phyloP scores from a whole-genome alignment of 2,888 invertebrate species.

The Brachypterus glaber region DNA sequence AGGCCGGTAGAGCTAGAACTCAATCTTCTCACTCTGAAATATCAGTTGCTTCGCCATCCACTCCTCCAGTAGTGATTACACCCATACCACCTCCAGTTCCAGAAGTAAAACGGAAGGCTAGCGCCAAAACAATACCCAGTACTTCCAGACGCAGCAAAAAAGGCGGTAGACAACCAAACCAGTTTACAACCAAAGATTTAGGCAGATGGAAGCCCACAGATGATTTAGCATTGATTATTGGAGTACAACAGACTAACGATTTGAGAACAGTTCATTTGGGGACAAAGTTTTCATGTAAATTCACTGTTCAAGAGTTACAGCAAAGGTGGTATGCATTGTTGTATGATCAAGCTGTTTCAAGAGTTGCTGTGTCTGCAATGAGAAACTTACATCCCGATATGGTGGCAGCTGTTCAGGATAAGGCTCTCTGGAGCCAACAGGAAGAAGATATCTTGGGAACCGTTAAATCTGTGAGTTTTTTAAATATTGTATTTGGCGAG shows the following conservation, averaged over 20 bases:
- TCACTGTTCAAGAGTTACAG: slow-evolving; percentile 86
- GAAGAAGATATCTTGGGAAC: slow-evolving; percentile 82
- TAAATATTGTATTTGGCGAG: too few species aligned
- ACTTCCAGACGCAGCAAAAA: slow-evolving; percentile 43
- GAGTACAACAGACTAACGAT: slow-evolving; percentile 83
- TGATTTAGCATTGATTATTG: slow-evolving; percentile 87
- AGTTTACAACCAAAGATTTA: slow-evolving; percentile 69
- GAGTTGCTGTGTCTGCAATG: slow-evolving; percentile 88
- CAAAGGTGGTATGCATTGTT: slow-evolving; percentile 93
- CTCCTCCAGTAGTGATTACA: slow-evolving; percentile 18
- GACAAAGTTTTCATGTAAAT: slow-evolving; percentile 91
- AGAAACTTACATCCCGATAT: slow-evolving; percentile 87
- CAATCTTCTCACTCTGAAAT: slow-evolving; percentile 38
- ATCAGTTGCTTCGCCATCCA: slow-evolving; percentile 28
- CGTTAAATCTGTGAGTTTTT: slow-evolving; percentile 59
- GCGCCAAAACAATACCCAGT: slow-evolving; percentile 36
- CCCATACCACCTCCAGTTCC: slow-evolving; percentile 31
- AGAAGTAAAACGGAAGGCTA: slow-evolving; percentile 41
- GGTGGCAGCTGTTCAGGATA: slow-evolving; percentile 75
- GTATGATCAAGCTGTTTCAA: slow-evolving; percentile 89
- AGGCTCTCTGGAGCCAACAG: slow-evolving; percentile 78
- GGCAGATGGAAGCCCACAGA: slow-evolving; percentile 97
- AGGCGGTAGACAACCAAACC: slow-evolving; percentile 57
- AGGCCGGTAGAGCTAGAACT: slow-evolving; percentile 38
- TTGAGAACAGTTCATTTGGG: slow-evolving; percentile 77